Evolutionary conservation across 2,888 invertebrate species (phyloP).

Genomic region (Patella depressa): DNA sequence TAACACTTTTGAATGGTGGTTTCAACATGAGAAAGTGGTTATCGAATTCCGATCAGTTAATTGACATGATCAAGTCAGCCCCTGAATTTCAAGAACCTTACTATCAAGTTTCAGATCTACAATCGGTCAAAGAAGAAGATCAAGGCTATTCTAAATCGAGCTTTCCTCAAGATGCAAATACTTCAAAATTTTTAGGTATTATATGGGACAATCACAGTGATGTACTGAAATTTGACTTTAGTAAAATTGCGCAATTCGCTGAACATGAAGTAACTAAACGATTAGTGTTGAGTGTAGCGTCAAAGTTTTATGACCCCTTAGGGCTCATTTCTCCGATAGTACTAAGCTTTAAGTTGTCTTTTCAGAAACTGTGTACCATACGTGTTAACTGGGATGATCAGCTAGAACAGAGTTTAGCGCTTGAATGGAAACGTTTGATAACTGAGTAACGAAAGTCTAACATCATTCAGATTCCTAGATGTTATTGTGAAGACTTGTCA

Average conservation of each 20-base stretch:
- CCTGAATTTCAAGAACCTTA: too few species aligned
- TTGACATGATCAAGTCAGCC: not conserved
- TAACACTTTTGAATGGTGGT: not conserved
- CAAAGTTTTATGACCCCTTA: constrained; percentile 3
- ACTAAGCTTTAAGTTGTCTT: not conserved
- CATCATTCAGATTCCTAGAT: not conserved
- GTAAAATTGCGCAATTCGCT: not conserved
- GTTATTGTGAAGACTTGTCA: not conserved
- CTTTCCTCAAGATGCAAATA: not conserved
- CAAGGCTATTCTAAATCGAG: not conserved
- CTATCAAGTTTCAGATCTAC: too few species aligned
- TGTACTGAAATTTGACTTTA: not conserved
- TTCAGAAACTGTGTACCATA: not conserved
- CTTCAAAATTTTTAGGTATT: not conserved
- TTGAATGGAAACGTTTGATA: not conserved
- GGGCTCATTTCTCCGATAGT: not conserved
- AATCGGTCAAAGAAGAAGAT: too few species aligned
- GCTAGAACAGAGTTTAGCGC: not conserved
- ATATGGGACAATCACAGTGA: not conserved
- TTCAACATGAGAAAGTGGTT: not conserved
- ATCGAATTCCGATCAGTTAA: not conserved
- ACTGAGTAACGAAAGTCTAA: not conserved
- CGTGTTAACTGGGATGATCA: not conserved
- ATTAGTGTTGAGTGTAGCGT: not conserved
- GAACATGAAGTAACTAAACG: not conserved